Evolutionary conservation across 2,888 invertebrate genomes (phyloP).

Genomic region (Acrocyrtus sp.): DNA sequence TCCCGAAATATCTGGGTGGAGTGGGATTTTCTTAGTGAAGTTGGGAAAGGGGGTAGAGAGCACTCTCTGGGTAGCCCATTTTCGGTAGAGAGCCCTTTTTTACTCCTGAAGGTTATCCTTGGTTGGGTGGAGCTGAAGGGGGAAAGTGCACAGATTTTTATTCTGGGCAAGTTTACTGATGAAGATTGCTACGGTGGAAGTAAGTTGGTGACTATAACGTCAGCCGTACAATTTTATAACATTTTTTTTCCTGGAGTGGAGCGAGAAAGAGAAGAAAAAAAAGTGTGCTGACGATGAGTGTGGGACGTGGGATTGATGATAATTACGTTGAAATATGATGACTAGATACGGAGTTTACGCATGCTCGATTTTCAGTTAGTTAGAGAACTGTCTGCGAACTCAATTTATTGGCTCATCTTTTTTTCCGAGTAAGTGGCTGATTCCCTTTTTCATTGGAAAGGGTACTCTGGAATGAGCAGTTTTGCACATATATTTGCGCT

Average conservation of each 20-base stretch:
- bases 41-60: no score
- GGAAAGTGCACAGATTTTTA: no score
- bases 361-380: conserved; percentile 53
- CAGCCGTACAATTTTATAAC: not conserved
- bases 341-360: conserved; percentile 55
- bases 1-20: no score
- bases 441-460: conserved; percentile 38
- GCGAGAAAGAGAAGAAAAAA: no score
- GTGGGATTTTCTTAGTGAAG: no score
- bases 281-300: no score
- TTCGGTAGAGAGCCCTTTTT: conserved; percentile 5
- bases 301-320: conserved; percentile 48
- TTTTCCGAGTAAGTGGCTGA: conserved; percentile 50
- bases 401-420: conserved; percentile 54
- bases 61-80: no score
- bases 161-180: no score
- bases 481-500: no score
- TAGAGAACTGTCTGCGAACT: conserved; percentile 49
- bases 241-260: not conserved
- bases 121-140: no score
- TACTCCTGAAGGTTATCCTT: not conserved
- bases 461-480: no score
- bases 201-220: not conserved
- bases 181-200: no score
- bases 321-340: conserved; percentile 54